Base-by-base conservation (phyloP, 2,113 vertebrate species). In the Pygoscelis adeliae region DNA sequence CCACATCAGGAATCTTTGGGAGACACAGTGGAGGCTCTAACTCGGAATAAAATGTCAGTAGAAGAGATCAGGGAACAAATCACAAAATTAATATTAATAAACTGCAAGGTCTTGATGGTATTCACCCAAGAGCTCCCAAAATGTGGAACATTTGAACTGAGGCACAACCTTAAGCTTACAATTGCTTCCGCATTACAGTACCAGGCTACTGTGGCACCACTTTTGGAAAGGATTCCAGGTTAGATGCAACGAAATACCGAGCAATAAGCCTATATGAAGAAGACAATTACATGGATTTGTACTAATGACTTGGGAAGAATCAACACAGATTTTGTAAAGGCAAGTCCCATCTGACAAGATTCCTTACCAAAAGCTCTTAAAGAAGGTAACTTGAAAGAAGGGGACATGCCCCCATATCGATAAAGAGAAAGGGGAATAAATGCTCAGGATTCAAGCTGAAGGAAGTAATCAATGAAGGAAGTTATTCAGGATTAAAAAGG, bases 331-430 rank as follows among this genome's bases (percentile, higher is more conserved):
- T 88, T 79, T 88, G 14, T 59, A 67, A 79, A 58, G 7, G 9
- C 8, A 53, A 74, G 15, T 79, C 6, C 10, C 30, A 44, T 56
- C 59, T 87, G 42, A 81, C 4, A n/a, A 62, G 5, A 10, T 71
- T 85, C n/a, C 11, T 74, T 15, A 52, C 27, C 18, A 56, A 82
- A 77, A 83, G 5, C 26, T 73, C 34, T 69, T 69, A 59, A 69
- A 61, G 29, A 63, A 69, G 11, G 27, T 55, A 32, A 15, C n/a
- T 50, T 32, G 32, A 71, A 91, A 84, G 38, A 56, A 42, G 11
- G 22, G 6, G 30, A 77, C 2, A 4, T 70, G 14, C 4, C 18
- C 5, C 14, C 9, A 27, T 15, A 49, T 15, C 1, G 1, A 46
- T 46, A 74, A 73, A 71, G 11, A 79, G 32, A 56, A 78, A 58